Evolutionary conservation across 2,888 invertebrate species (phyloP).

Genomic region (Diarsia dahlii): DNA sequence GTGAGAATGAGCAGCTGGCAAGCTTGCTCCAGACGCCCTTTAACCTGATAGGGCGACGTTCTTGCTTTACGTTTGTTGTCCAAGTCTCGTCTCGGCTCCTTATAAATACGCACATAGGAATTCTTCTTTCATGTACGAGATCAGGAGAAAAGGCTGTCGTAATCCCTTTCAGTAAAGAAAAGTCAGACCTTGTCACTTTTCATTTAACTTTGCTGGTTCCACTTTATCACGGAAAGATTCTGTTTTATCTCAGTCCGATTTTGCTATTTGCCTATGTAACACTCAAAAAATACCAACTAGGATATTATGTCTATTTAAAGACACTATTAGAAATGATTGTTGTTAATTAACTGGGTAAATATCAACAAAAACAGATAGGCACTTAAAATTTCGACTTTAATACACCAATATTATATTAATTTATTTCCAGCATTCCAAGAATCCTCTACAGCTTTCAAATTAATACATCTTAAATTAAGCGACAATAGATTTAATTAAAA

Average conservation of each 20-base stretch:
- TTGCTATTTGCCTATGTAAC: neutral
- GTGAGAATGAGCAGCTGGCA: constrained; percentile 53
- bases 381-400: neutral
- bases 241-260: neutral
- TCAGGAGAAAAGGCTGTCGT: neutral
- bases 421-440: constrained; percentile 17
- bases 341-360: neutral
- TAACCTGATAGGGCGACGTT: constrained; percentile 31
- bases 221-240: neutral
- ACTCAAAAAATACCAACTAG: neutral
- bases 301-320: neutral
- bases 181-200: neutral
- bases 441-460: constrained; percentile 28
- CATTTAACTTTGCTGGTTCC: neutral
- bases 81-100: constrained; percentile 1
- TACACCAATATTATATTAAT: constrained; percentile 7
- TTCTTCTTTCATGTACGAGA: neutral
- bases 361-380: neutral
- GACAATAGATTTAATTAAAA: constrained; percentile 42
- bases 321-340: neutral
- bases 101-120: constrained; percentile 4
- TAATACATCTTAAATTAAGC: constrained; percentile 33
- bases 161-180: neutral
- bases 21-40: constrained; percentile 29
- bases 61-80: constrained; percentile 19